Percentiles rank a stretch among this genome's conserved stretches.
Evolutionary conservation across 37 sponge, comb jelly and placozoan genomes (phyloP).

Genomic region (Mnemiopsis leidyi): DNA sequence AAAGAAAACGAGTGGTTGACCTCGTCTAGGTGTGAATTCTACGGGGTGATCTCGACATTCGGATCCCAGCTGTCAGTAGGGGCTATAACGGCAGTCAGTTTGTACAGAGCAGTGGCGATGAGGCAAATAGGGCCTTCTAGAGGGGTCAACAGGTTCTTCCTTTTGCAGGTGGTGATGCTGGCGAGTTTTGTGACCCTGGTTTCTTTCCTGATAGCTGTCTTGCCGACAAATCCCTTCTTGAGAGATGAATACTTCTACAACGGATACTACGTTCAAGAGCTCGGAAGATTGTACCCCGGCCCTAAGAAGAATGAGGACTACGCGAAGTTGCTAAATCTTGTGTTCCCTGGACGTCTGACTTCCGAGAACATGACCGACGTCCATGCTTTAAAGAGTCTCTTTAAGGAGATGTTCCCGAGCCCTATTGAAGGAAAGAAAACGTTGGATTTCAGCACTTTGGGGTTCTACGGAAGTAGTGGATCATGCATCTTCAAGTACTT

Average conservation of each 20-base stretch:
- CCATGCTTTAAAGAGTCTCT: background rate
- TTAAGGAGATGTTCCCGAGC: background rate
- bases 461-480: conserved; percentile 64
- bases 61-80: conserved; percentile 34
- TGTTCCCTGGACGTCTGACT: background rate
- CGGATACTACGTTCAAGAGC: background rate
- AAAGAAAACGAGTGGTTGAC: conserved; percentile 48
- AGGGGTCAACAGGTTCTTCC: background rate
- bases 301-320: background rate
- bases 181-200: background rate
- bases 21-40: conserved; percentile 15
- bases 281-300: background rate
- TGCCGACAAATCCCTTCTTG: background rate
- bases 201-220: background rate
- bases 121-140: background rate
- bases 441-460: background rate
- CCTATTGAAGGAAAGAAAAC: background rate
- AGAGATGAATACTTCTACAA: conserved; percentile 38
- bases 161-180: background rate
- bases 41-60: conserved; percentile 40
- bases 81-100: background rate
- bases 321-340: background rate
- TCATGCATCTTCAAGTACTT: conserved; percentile 54
- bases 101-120: conserved; percentile 43
- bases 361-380: background rate